These are phyloP conservation scores for Periophthalmus magnuspinnatus DNA, from an alignment of 2,797 vertebrate genomes.

Conservation along the genomic window DNA sequence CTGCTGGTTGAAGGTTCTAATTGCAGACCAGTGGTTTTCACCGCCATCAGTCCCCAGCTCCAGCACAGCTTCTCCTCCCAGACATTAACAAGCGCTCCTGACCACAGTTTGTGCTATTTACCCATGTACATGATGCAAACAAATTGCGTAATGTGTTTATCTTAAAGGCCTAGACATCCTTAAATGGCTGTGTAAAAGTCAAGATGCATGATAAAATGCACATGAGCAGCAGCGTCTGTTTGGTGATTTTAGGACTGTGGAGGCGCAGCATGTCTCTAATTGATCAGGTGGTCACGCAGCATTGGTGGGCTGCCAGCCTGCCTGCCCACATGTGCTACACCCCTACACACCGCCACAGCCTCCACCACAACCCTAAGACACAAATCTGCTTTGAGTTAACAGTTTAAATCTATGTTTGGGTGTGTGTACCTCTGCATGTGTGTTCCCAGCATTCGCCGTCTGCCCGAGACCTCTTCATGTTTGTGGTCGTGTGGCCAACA, in stretches of 20 bases:
- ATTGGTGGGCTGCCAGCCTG: constrained; percentile 63
- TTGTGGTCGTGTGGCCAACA: constrained; percentile 40
- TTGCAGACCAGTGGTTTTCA: constrained; percentile 42
- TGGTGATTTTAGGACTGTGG: constrained; percentile 40
- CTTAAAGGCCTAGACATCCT: constrained; percentile 53
- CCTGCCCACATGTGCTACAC: constrained; percentile 61
- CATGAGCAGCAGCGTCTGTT: constrained; percentile 45
- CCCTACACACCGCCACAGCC: constrained; percentile 52
- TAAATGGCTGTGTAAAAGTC: constrained; percentile 60
- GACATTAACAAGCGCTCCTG: constrained; percentile 62
- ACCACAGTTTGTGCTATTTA: constrained; percentile 71
- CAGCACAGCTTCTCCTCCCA: constrained; percentile 55
- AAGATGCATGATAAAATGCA: constrained; percentile 61
- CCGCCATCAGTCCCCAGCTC: constrained; percentile 35
- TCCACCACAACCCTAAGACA: constrained; percentile 56
- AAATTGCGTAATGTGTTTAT: constrained; percentile 70
- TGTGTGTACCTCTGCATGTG: constrained; percentile 44
- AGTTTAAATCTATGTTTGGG: constrained; percentile 51
- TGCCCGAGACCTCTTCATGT: constrained; percentile 31
- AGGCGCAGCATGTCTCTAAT: constrained; percentile 56
- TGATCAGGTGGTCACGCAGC: constrained; percentile 63
- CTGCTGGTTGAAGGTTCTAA: constrained; percentile 39
- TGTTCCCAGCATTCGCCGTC: constrained; percentile 44
- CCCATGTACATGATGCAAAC: constrained; percentile 62
- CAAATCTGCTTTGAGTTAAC: constrained; percentile 70